Evolutionary conservation across 2,113 vertebrate species (phyloP).

Genomic region (Hippocampus zosterae): DNA sequence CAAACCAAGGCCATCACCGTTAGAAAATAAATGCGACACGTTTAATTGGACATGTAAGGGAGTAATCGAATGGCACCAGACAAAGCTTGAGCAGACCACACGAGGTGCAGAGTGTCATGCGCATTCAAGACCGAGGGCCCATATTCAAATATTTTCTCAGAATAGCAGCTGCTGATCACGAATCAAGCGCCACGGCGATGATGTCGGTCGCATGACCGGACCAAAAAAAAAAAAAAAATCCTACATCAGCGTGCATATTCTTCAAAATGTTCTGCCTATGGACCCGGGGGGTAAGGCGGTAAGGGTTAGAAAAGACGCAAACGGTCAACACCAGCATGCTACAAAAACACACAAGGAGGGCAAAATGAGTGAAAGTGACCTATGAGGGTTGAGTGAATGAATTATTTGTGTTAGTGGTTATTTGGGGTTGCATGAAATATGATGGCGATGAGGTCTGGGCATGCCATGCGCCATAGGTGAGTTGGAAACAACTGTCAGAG

Average conservation of each 20-base stretch:
- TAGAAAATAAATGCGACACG: constrained; percentile 63
- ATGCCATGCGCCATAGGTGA: constrained; percentile 87
- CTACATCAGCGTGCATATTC: constrained; percentile 52
- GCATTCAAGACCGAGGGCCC: constrained; percentile 62
- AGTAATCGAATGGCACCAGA: constrained; percentile 59
- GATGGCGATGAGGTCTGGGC: constrained; percentile 74
- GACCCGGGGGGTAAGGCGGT: constrained; percentile 56
- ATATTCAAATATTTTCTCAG: constrained; percentile 50
- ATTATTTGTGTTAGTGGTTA: constrained; percentile 72
- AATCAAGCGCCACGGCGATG: constrained; percentile 24
- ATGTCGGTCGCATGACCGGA: constrained; percentile 39
- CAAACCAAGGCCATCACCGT: constrained; percentile 77
- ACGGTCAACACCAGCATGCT: constrained; percentile 76
- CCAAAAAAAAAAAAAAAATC: no score
- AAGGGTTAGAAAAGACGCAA: constrained; percentile 62
- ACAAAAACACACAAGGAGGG: constrained; percentile 64
- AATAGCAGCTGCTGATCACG: constrained; percentile 51
- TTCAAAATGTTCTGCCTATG: constrained; percentile 54
- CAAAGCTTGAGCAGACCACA: constrained; percentile 49
- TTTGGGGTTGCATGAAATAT: constrained; percentile 44
- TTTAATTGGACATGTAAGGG: constrained; percentile 59
- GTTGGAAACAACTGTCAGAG: constrained; percentile 80
- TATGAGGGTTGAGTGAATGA: constrained; percentile 50
- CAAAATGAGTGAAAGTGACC: constrained; percentile 47
- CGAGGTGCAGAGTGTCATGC: constrained; percentile 46